Evolutionary conservation across 2,888 invertebrate species (phyloP).

Genomic region (Drosophila paranaensis): DNA sequence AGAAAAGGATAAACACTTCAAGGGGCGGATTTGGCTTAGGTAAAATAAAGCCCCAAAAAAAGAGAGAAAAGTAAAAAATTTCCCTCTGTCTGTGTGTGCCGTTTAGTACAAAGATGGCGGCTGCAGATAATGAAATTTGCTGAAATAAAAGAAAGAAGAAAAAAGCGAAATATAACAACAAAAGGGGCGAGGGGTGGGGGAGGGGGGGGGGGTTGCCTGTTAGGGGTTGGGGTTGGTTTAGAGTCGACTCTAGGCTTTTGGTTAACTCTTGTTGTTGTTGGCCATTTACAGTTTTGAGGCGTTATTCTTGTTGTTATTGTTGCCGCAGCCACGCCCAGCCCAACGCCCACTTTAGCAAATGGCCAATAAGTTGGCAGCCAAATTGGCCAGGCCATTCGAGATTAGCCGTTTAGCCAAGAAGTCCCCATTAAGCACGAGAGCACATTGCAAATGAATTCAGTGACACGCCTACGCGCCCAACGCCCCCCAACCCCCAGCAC

Average conservation of each 20-base stretch:
- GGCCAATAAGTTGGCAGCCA: constrained; percentile 69
- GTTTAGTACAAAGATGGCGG: constrained; percentile 81
- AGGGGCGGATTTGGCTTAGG: constrained; percentile 81
- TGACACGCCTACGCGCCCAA: constrained; percentile 16
- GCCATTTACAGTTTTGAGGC: constrained; percentile 80
- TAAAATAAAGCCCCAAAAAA: constrained; percentile 48
- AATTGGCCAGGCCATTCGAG: constrained; percentile 66
- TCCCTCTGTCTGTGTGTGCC: constrained; percentile 41
- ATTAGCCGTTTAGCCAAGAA: constrained; percentile 67
- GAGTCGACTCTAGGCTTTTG: constrained; percentile 41
- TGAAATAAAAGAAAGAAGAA: constrained; percentile 57
- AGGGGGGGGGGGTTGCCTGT: not conserved
- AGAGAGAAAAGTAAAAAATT: constrained; percentile 11
- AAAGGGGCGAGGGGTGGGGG: constrained; percentile 19
- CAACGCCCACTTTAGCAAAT: constrained; percentile 38
- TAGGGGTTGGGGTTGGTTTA: not conserved
- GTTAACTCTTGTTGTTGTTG: constrained; percentile 33
- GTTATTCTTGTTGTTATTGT: constrained; percentile 54
- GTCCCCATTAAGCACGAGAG: constrained; percentile 55
- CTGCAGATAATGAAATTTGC: constrained; percentile 74
- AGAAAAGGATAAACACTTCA: constrained; percentile 78
- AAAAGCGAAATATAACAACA: constrained; percentile 27
- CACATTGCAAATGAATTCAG: constrained; percentile 66
- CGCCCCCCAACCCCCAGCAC: not conserved
- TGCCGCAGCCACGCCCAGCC: constrained; percentile 60